phyloP scores from a whole-genome alignment of 2,797 vertebrate genomes.

The Eulemur albifrons region DNA sequence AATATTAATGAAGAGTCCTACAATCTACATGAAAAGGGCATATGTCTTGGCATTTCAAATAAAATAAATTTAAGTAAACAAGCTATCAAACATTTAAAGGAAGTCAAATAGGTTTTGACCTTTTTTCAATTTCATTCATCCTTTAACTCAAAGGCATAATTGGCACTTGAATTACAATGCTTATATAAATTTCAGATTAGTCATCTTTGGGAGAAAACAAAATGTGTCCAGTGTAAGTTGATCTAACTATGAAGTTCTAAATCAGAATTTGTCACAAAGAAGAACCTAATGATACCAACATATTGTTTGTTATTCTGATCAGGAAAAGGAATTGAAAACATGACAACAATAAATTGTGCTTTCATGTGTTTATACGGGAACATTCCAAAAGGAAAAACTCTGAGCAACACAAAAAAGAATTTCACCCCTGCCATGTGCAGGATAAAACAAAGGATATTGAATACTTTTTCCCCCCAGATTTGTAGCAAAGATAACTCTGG shows the following conservation, averaged over 20 bases:
- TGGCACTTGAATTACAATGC: conserved; percentile 34
- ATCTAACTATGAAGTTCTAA: conserved; percentile 43
- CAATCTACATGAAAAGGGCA: conserved; percentile 57
- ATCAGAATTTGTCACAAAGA: conserved; percentile 9
- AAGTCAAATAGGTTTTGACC: conserved; percentile 65
- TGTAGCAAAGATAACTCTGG: conserved; percentile 28
- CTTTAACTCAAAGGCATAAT: conserved; percentile 48
- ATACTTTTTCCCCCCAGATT: neutral
- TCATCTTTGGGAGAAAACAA: conserved; percentile 19
- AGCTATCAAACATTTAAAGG: conserved; percentile 64
- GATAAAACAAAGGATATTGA: conserved; percentile 41
- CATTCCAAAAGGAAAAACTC: neutral
- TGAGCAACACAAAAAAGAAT: conserved; percentile 2
- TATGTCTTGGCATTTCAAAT: conserved; percentile 64
- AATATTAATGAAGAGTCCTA: conserved; percentile 39
- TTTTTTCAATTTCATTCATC: conserved; percentile 54
- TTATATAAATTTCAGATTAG: conserved; percentile 19
- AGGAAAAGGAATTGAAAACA: neutral
- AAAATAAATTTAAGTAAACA: conserved; percentile 63
- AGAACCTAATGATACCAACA: neutral
- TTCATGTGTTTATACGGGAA: neutral
- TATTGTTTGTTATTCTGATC: neutral
- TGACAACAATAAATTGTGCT: neutral
- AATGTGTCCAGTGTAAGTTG: neutral
- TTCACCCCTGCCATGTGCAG: neutral